Conservation (phyloP, 1,140 invertebrate species). For the Meloidogyne chitwoodi region DNA sequence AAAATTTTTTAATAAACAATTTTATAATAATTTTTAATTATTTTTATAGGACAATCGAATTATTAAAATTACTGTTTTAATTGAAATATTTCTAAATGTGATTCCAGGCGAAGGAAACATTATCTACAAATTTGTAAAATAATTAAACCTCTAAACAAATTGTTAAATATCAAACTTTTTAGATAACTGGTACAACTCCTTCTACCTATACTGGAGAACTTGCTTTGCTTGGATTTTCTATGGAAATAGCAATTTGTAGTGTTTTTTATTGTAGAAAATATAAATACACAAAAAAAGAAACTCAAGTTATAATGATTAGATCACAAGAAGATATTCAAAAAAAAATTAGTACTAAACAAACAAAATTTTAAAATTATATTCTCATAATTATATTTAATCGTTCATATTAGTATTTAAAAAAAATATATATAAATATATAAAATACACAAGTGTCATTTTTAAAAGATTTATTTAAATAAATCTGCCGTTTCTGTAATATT, state of each 20-base stretch:
- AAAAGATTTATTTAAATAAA: not conserved
- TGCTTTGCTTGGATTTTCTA: not conserved
- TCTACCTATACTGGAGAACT: not conserved
- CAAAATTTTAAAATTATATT: too few species aligned
- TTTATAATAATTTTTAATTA: not conserved
- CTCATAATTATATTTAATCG: too few species aligned
- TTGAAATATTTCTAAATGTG: conserved; percentile 7
- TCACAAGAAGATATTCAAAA: too few species aligned
- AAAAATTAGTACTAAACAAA: too few species aligned
- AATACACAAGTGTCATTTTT: too few species aligned
- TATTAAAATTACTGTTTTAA: conserved; percentile 7
- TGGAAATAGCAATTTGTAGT: not conserved
- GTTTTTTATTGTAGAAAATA: not conserved
- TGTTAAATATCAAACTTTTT: too few species aligned
- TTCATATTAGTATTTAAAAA: too few species aligned
- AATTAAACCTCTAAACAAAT: too few species aligned
- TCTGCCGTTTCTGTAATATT: not conserved
- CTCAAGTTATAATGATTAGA: too few species aligned
- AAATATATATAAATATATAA: too few species aligned
- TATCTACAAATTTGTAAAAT: not conserved
- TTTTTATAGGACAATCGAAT: conserved; percentile 6
- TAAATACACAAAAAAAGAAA: too few species aligned
- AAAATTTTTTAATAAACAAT: not conserved
- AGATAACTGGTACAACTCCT: not conserved
- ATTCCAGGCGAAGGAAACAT: conserved; percentile 5